Base-by-base conservation (phyloP, 2,888 invertebrate genomes). In the Oxycera nigricornis region DNA sequence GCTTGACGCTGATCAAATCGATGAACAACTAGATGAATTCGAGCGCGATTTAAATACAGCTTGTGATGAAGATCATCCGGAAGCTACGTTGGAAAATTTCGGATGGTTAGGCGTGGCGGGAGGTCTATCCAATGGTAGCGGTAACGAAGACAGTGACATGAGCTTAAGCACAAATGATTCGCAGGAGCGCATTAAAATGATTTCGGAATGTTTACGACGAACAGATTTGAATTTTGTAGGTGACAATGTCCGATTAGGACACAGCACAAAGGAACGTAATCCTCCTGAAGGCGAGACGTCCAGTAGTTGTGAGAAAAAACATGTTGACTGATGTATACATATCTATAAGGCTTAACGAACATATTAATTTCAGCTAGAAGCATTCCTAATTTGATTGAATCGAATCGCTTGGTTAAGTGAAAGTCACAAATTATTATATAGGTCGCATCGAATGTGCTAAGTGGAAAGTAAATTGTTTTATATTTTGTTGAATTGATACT, bases 41-140 rank as follows among this genome's bases (percentile, higher is more conserved):
- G 90, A 90, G 78, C 85, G 84, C 28, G 89, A 90, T 77, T 87
- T 90, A 70, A 88, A 88, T 77, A 88, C 87, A 1, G 79, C 82
- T 6, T 75, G 73, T 26, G 72, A 74, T 20, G 76, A 76, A 20
- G 76, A 74, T 20, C 35, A 74, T 31, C 65, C 30, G 20, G 65
- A 62, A 11, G 59, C 72, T 24, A 67, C 24, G 2, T 30, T 61
- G 20, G 57, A 74, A 20, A 72, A 76, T 72, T 73, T 72, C 30
- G 75, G 65, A 11, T 76, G 76, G 76, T 55, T 76, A 14, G 76
- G 73, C 3, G 20, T 72, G 22, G 6, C 41, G 1, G 20, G 2
- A 3, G 41, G 46, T 59, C 9, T 26, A 2, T n/a, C 7, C 2
- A 1, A 17, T 2, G 17, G 52, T 50, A 14, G 75, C 52, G 22